Conservation (phyloP, 2,888 invertebrate species). For the Scrobipalpa atriplicella region DNA sequence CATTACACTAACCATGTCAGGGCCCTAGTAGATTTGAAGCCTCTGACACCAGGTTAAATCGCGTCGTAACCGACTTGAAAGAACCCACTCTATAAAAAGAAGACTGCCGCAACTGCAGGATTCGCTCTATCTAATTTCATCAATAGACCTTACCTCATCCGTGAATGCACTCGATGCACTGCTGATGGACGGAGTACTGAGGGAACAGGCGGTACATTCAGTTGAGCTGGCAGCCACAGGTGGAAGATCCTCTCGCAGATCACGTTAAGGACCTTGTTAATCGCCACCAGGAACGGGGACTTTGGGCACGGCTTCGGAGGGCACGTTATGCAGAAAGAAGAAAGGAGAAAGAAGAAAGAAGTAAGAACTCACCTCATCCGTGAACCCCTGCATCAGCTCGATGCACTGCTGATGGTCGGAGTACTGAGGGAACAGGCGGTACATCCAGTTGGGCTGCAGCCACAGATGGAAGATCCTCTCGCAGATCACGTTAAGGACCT, state of each 20-base stretch:
- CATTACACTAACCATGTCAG: too few species aligned
- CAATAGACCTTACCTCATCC: constrained; percentile 63
- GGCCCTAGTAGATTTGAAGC: too few species aligned
- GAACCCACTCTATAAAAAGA: too few species aligned
- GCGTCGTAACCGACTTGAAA: too few species aligned
- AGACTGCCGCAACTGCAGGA: too few species aligned
- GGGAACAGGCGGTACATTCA: constrained; percentile 81
- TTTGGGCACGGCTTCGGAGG: too few species aligned
- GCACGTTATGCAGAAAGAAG: too few species aligned
- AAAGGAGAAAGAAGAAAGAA: too few species aligned
- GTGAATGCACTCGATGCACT: constrained; percentile 84
- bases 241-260: constrained; percentile 69
- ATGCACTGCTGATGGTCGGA: constrained; percentile 76
- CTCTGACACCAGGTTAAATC: too few species aligned
- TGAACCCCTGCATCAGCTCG: constrained; percentile 83
- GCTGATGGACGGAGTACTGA: constrained; percentile 75
- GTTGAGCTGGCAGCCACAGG: constrained; percentile 74
- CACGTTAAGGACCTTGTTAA: constrained; percentile 57
- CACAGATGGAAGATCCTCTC: constrained; percentile 73
- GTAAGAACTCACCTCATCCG: constrained; percentile 73
- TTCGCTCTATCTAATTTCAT: too few species aligned
- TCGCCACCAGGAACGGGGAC: constrained; percentile 58
- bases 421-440: constrained; percentile 75
- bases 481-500: constrained; percentile 56
- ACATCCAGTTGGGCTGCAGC: constrained; percentile 82